Evolutionary conservation across 92 coral and sea anemone genomes (phyloP).

Genomic region (Montipora capitata): DNA sequence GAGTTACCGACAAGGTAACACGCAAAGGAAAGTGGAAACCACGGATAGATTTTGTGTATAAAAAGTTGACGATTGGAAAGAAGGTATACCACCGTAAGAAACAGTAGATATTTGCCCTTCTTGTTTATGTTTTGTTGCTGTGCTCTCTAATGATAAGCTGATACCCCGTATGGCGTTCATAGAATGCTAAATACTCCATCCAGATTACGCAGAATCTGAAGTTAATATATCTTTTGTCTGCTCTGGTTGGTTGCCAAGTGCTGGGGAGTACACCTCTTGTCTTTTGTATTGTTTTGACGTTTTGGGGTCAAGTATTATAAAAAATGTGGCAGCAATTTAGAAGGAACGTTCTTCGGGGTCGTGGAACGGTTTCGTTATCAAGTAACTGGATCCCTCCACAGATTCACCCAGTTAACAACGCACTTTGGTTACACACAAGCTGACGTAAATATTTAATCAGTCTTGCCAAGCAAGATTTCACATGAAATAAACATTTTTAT

Average conservation of each 20-base stretch:
- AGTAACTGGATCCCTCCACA: constrained; percentile 21
- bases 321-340: neutral
- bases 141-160: neutral
- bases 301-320: neutral
- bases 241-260: neutral
- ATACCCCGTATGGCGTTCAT: neutral
- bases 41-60: no score
- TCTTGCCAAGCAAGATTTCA: no score
- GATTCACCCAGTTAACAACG: neutral
- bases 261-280: neutral
- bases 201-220: neutral
- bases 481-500: no score
- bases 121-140: neutral
- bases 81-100: no score
- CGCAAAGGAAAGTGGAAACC: no score
- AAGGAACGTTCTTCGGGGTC: neutral
- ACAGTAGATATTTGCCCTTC: no score
- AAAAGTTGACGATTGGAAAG: no score
- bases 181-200: neutral
- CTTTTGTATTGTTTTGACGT: neutral
- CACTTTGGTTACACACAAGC: no score
- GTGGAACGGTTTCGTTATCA: constrained; percentile 13
- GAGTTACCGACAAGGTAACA: no score
- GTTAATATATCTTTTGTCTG: neutral
- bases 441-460: no score